A percentile compares a stretch with the other conserved stretches of the same genome.
phyloP scores from a whole-genome alignment of 2,113 vertebrate species.

The Sylvia atricapilla region DNA sequence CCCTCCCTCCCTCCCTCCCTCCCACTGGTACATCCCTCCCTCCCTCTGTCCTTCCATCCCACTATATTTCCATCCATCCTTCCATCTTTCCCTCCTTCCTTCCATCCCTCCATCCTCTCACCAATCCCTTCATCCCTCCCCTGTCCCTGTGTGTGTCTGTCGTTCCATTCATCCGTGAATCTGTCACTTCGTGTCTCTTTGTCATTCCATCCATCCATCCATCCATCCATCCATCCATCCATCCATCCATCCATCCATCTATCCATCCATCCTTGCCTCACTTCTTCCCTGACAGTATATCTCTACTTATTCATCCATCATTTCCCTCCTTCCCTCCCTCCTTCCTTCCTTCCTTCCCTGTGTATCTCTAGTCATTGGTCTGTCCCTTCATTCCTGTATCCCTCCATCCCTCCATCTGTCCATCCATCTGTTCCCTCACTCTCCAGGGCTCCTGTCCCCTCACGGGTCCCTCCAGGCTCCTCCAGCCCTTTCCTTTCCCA shows the following conservation, averaged over 20 bases:
- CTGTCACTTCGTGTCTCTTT: neutral
- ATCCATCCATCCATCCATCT: neutral
- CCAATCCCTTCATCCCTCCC: too few relatives aligned
- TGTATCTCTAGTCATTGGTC: too few relatives aligned
- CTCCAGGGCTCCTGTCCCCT: neutral
- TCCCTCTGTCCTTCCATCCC: too few relatives aligned
- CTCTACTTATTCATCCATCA: neutral
- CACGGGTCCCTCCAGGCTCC: accelerated
- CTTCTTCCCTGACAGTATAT: neutral
- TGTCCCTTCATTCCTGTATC: neutral
- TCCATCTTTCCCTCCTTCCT: neutral
- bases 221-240: neutral
- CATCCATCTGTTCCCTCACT: neutral
- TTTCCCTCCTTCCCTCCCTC: neutral
- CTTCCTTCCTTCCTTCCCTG: neutral
- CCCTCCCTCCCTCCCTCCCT: too few relatives aligned
- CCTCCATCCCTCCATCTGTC: neutral
- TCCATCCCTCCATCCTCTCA: neutral
- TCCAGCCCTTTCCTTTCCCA: neutral
- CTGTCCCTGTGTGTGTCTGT: neutral
- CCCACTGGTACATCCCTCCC: neutral
- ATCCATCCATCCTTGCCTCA: neutral
- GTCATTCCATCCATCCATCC: neutral
- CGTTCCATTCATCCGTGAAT: neutral
- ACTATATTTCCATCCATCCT: neutral